Evolutionary conservation across 2,113 vertebrate genomes (phyloP).

Genomic region (Menura novaehollandiae): DNA sequence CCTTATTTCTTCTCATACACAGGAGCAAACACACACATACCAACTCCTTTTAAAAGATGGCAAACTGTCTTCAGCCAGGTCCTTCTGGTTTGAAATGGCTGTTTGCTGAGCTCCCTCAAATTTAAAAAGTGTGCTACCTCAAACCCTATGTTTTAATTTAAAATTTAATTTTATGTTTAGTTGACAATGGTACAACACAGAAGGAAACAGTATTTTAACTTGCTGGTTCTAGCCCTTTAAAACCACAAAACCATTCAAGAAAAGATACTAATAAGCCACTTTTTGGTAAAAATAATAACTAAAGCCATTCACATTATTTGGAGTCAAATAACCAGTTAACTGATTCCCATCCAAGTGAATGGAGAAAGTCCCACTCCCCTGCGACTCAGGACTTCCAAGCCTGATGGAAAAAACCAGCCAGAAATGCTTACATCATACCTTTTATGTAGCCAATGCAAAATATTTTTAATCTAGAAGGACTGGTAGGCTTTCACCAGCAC

Average conservation of each 20-base stretch:
- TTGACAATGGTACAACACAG: background rate
- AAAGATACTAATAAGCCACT: background rate
- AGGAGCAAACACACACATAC: background rate
- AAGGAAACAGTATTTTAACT: background rate
- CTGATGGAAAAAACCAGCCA: background rate
- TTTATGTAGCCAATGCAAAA: background rate
- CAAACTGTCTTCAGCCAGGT: background rate
- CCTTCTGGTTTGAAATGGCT: background rate
- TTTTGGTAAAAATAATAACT: background rate
- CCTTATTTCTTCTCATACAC: background rate
- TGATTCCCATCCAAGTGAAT: background rate
- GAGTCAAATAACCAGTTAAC: background rate
- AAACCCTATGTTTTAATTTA: background rate
- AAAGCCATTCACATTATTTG: background rate
- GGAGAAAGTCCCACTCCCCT: background rate
- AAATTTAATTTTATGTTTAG: background rate
- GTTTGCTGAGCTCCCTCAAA: background rate
- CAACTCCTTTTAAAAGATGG: background rate
- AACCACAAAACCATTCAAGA: background rate
- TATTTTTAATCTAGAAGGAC: background rate
- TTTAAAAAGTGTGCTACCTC: background rate
- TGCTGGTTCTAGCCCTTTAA: background rate
- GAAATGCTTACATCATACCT: background rate
- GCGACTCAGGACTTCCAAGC: background rate
- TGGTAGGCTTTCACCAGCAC: background rate